Base-by-base conservation (phyloP, 64 coral and sea anemone species). In the Exaiptasia diaphana region DNA sequence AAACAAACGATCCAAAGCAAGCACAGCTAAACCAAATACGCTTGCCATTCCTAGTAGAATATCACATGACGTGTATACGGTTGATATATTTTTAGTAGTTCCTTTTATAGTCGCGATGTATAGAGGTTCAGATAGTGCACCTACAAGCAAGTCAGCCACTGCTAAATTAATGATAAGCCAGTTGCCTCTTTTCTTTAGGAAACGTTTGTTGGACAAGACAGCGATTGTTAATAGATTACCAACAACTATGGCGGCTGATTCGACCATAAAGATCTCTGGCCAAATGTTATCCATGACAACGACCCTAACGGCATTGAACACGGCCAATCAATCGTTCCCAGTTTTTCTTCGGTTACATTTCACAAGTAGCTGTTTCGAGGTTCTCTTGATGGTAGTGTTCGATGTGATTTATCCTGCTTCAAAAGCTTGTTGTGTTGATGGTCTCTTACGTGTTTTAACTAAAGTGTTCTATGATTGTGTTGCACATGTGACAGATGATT, bases 81-180 rank as follows among this genome's bases (percentile, higher is more conserved):
- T n/a, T 14, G 32, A 53, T 5, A 12, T 15, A n/a, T n/a, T n/a
- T 28, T 74, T 26, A 6, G 33, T 21, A 28, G 38, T 13, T 6
- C 26, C 15, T 23, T 24, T 74, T 0, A 50, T 0, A 1, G 44
- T 48, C 22, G 44, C 50, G 39, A 77, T 77, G 12, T 55, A 77
- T n/a, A 77, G 20, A 30, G 74, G 74, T n/a, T 56, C 33, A 26
- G 33, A 38, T 21, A 77, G 24, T 77, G 23, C 34, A 5, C 74
- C 74, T 5, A 77, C 57, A 33, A 55, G 54, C 29, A 77, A 12
- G 53, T 77, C 74, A 3, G 74, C 74, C 2, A 77, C 28, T n/a
- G 74, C 74, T n/a, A 77, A 49, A 52, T 55, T 77, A 10, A 77
- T 77, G 4, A 77, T 77, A 4, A 77, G 74, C 31, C 54, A 77